Evolutionary conservation across 2,113 vertebrate species (phyloP), one percentile per base, ranked within the genome.

Genomic region (Sylvia atricapilla): DNA sequence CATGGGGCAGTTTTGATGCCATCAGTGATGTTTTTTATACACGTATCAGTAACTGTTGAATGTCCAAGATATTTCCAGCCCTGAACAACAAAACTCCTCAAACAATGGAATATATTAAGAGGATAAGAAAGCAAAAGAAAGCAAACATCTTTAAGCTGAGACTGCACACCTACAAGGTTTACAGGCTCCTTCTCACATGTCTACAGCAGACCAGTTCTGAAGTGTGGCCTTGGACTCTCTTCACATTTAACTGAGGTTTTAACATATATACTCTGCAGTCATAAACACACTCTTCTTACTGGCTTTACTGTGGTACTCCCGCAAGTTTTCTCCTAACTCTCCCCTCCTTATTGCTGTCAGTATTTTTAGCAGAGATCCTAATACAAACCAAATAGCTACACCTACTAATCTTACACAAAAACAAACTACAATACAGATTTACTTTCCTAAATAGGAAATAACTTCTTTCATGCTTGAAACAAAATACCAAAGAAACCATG

Each of bases 211-310:
- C 25, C 1, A 3, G 7, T 56, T 75, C 13, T 62, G 23, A 88
- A 79, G 4, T 4, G 4, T 1, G 1, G 4, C 27, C n/a, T 73
- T 3, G 2, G 8, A 43, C 30, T 44, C 24, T 15, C 28, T 15
- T 35, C 28, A 46, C 15, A 27, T 22, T 44, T 68, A 58, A 80
- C 18, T 1, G 1, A 58, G 3, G 3, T 17, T 88, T 87, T 33
- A 27, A 43, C 9, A 60, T 23, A 55, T 13, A 33, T 11, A 52
- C 11, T n/a, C 13, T 46, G 33, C 15, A 37, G n/a, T 31, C 50
- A 68, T 21, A 47, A 73, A 58, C 20, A 62, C 22, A 70, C 0
- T 9, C 6, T 59, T 58, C n/a, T 19, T 24, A 27, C 1, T 7
- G 18, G 6, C 37, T 67, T 67, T 20, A 43, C 20, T 22, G 22